Conservation (phyloP, 2,888 invertebrate species). For the Altica lythri region DNA sequence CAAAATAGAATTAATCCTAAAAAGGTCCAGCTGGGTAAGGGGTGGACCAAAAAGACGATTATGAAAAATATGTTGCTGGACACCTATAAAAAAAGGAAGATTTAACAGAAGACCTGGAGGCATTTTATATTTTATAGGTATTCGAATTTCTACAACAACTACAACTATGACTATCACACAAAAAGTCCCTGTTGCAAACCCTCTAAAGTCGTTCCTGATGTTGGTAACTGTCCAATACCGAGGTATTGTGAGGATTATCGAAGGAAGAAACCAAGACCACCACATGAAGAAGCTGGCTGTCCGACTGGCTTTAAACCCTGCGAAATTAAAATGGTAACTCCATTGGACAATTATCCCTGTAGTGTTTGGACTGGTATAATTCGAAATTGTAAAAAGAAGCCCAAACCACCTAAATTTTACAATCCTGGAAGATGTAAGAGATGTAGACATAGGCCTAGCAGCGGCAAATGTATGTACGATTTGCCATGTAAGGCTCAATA, state of each 20-base stretch:
- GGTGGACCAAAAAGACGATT: too few species aligned
- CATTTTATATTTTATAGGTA: constrained; percentile 39
- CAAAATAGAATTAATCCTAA: too few species aligned
- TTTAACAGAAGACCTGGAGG: constrained; percentile 38
- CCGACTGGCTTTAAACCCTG: constrained; percentile 54
- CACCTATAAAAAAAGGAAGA: too few species aligned
- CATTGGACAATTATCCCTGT: constrained; percentile 50
- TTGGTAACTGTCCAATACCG: constrained; percentile 40
- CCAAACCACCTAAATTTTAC: constrained; percentile 23
- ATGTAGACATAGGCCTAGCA: constrained; percentile 52
- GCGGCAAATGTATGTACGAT: constrained; percentile 51
- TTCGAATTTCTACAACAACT: constrained; percentile 51
- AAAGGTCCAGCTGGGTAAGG: too few species aligned
- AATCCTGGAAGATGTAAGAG: constrained; percentile 40
- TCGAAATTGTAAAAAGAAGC: constrained; percentile 52
- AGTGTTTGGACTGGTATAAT: constrained; percentile 52
- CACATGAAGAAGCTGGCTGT: constrained; percentile 38
- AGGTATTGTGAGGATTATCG: constrained; percentile 43
- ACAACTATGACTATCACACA: constrained; percentile 46
- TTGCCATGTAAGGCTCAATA: constrained; percentile 54
- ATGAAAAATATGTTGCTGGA: too few species aligned
- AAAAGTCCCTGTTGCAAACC: constrained; percentile 6
- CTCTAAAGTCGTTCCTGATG: constrained; percentile 20
- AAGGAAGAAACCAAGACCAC: constrained; percentile 26
- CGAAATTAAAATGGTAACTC: constrained; percentile 50